Base-by-base conservation (phyloP, 2,888 invertebrate species). In the Apotomis turbidana region DNA sequence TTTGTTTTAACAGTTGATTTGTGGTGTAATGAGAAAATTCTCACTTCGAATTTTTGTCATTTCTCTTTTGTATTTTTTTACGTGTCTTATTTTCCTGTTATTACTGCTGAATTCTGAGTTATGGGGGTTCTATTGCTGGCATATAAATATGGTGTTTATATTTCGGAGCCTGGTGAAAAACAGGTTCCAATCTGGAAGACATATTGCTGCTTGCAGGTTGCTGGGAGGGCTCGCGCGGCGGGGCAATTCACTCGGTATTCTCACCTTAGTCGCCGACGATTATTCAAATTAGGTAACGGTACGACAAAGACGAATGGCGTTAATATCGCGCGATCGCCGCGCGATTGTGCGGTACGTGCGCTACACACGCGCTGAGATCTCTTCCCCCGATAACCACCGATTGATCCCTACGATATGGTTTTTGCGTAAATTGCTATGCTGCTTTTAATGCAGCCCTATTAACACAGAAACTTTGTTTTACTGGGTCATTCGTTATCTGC, bases 281-380 rank as follows among this genome's bases (percentile, higher is more conserved):
- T 93, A 93, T 93, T 93, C 89, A 93, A 93, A 93, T 93, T 90
- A 93, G 91, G 88, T 87, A 92, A 88, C 85, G 88, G 88, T 86
- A 90, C 91, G 93, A 93, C 93, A 93, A 90, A 93, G 93, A 93
- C 92, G 93, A 92, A 93, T 93, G 92, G 91, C 86, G 87, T 87
- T 92, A 91, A 93, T 93, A 93, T 90, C 91, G 91, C 83, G 87
- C 87, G 93, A 93, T 92, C 86, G 87, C 87, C 78, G 81, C 75
- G 79, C 87, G 92, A 93, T 93, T 91, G 81, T 85, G 83, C 81
- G 83, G 84, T 89, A 88, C 90, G 88, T 88, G 87, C 88, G 83
- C 83, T 85, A 89, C 88, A 91, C 92, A 90, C 92, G 91, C 92
- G 90, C 90, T 83, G 86, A 86, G 93, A 93, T 93, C 86, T 84